Percentiles rank a stretch among this genome's conserved stretches.
Conservation (phyloP, 2,888 invertebrate species). For the Phania funesta region DNA sequence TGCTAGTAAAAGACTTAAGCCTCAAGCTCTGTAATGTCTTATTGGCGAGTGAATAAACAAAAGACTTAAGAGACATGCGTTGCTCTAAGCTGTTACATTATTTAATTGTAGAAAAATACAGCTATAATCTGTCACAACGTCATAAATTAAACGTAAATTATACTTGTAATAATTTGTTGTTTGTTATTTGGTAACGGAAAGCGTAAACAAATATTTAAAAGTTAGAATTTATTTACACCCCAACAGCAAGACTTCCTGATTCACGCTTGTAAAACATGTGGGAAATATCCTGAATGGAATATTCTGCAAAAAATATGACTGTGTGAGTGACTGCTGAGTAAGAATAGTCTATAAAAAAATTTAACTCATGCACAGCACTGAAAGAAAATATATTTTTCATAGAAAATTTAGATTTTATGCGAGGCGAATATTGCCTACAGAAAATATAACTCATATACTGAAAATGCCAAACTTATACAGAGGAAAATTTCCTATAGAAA, state of each 20-base stretch:
- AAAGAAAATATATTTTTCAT: too few species aligned
- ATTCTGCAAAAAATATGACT: too few species aligned
- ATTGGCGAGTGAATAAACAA: constrained; percentile 10
- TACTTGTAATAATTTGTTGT: background rate
- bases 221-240: background rate
- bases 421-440: background rate
- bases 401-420: too few species aligned
- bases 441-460: background rate
- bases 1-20: background rate
- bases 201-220: too few species aligned
- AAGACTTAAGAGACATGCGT: constrained; percentile 52
- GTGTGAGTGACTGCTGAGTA: too few species aligned
- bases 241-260: too few species aligned
- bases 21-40: constrained; percentile 27
- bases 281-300: too few species aligned
- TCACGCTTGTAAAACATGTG: too few species aligned
- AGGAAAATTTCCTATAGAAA: background rate
- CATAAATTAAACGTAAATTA: constrained; percentile 35
- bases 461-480: too few species aligned
- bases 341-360: background rate
- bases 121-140: constrained; percentile 30
- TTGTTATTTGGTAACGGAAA: constrained; percentile 2
- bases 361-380: background rate
- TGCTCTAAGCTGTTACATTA: background rate
- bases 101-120: background rate